These are phyloP conservation scores for Cryptoprocta ferox DNA, from an alignment of 2,797 vertebrate genomes.

Conservation along the genomic window DNA sequence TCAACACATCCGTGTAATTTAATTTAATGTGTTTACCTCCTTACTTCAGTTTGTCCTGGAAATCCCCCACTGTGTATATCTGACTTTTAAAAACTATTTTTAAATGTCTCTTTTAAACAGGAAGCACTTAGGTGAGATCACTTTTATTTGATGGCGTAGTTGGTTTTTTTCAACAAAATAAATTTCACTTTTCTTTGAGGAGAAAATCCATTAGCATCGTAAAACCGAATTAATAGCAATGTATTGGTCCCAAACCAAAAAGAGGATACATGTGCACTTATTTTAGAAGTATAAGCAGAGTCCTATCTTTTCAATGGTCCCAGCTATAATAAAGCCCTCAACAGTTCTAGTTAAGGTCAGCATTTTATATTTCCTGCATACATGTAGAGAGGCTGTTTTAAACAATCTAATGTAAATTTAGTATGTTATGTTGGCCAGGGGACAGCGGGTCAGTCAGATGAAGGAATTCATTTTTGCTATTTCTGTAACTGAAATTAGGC, in stretches of 20 bases:
- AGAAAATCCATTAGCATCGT: not conserved
- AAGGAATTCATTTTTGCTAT: not conserved
- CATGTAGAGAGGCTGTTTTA: not conserved
- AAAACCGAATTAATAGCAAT: not conserved
- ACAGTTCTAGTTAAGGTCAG: not conserved
- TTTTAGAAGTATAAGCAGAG: not conserved
- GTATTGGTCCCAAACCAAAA: not conserved
- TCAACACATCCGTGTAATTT: not conserved
- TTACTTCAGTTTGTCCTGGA: not conserved
- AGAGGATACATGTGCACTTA: not conserved
- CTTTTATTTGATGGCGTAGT: not conserved
- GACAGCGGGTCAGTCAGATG: not conserved
- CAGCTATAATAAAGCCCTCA: slow-evolving; percentile 4
- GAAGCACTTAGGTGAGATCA: not conserved
- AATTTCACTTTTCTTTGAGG: not conserved
- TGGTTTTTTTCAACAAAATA: slow-evolving; percentile 44
- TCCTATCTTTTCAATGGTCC: not conserved
- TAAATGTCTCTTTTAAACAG: slow-evolving; percentile 5
- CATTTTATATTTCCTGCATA: not conserved
- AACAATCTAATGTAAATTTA: not conserved
- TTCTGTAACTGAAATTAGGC: not conserved
- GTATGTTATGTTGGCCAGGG: not conserved
- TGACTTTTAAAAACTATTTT: not conserved
- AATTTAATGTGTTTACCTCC: not conserved
- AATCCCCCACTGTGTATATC: not conserved